Evolutionary conservation across 2,888 invertebrate genomes (phyloP).

Genomic region (Rhogogaster chlorosoma): DNA sequence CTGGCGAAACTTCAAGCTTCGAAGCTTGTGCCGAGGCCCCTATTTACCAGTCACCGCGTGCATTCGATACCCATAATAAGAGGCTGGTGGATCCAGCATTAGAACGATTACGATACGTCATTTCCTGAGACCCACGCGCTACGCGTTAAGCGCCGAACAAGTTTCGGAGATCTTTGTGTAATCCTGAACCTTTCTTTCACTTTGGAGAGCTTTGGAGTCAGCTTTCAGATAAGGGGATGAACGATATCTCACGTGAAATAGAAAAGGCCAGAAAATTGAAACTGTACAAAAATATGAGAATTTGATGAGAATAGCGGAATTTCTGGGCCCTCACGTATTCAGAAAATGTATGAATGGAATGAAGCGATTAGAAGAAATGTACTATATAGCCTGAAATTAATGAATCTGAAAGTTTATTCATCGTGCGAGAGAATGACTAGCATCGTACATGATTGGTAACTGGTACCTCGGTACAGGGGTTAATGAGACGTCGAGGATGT

Average conservation of each 20-base stretch:
- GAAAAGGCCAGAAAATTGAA: background rate
- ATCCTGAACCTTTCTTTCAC: conserved; percentile 16
- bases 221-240: background rate
- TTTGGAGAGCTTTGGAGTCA: conserved; percentile 6
- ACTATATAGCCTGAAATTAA: background rate
- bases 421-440: background rate
- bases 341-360: background rate
- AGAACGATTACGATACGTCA: conserved; percentile 35
- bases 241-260: background rate
- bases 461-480: conserved; percentile 8
- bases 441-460: background rate
- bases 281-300: background rate
- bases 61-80: conserved; percentile 39
- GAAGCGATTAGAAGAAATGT: background rate
- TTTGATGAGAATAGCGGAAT: background rate
- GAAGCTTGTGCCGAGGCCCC: conserved; percentile 13
- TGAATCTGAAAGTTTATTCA: background rate
- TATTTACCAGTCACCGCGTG: conserved; percentile 35
- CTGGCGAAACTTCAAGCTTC: background rate
- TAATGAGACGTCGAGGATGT: conserved; percentile 25
- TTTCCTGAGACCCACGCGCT: conserved; percentile 43
- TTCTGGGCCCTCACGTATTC: background rate
- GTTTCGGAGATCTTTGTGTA: conserved; percentile 25
- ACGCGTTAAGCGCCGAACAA: background rate
- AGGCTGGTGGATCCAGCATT: conserved; percentile 17